Percentiles rank a stretch among this genome's conserved stretches.
phyloP scores from a whole-genome alignment of 2,888 invertebrate species.

The Steromphala cineraria region DNA sequence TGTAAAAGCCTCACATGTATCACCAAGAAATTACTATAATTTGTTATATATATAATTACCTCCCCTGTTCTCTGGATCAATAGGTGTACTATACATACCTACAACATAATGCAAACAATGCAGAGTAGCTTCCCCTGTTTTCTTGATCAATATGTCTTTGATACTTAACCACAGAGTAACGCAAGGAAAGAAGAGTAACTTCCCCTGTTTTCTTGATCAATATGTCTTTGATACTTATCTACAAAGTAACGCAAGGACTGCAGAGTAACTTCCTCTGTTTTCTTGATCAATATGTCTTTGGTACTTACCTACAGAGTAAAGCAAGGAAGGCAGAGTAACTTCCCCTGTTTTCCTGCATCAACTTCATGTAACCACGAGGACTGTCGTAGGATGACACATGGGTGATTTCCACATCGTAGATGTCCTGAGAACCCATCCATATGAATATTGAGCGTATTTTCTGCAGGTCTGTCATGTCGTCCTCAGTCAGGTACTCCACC shows the following conservation, averaged over 20 bases:
- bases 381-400: constrained; percentile 27
- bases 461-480: constrained; percentile 1
- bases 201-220: constrained; percentile 40
- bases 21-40: too few relatives aligned
- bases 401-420: not conserved
- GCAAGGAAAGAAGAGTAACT: constrained; percentile 39
- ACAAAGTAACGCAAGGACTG: too few relatives aligned
- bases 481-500: not conserved
- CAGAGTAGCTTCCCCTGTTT: too few relatives aligned
- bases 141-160: too few relatives aligned
- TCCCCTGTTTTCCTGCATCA: constrained; percentile 40
- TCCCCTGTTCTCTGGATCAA: constrained; percentile 40
- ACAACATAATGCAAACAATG: too few relatives aligned
- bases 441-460: constrained; percentile 19
- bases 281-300: too few relatives aligned
- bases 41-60: too few relatives aligned
- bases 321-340: constrained; percentile 40
- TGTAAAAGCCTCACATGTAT: too few relatives aligned
- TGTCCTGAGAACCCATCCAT: constrained; percentile 7
- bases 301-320: constrained; percentile 42
- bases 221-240: too few relatives aligned
- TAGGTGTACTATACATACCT: too few relatives aligned
- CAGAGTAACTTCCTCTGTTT: too few relatives aligned
- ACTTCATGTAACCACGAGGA: constrained; percentile 43
- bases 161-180: constrained; percentile 44